Evolutionary conservation across 1,140 invertebrate genomes (phyloP), one percentile per base, ranked within the genome.

Genomic region (Rhyacophila brunnea): DNA sequence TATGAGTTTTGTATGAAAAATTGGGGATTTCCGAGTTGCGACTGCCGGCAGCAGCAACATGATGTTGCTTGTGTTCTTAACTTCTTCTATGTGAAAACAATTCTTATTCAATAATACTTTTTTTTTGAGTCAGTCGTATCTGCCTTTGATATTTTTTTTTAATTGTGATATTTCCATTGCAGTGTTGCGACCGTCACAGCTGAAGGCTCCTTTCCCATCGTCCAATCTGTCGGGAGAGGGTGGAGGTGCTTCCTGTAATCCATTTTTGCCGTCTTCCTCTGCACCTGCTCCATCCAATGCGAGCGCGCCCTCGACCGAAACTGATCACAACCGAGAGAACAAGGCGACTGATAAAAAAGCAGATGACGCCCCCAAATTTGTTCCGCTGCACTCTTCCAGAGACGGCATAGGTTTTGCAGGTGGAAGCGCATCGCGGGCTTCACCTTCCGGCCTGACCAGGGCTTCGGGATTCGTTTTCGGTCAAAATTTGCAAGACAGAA

Each of bases 401-500:
- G 69, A 68, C 1, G 68, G 71, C 20, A 64, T 74, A 9, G 73
- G 74, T 32, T 70, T 70, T 20, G 68, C 67, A 14, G 74, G 66
- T 13, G 62, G 70, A n/a, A 71, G 71, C 3, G 68, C 71, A 34
- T 64, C 71, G 14, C 63, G 71, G 3, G 66, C 63, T 10, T 69
- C 73, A 20, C 59, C 74, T 1, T 61, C 73, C 35, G 67, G 70
- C 6, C 66, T 69, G 49, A 67, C 70, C 10, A 70, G 70, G 23
- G 71, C 74, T 13, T 70, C 81, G 23, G 83, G 83, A 45, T 95
- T 94, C 81, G 87, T 96, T 4, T 96, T 96, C 77, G 93, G 93
- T n/a, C 90, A 94, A 70, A 94, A 94, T 77, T 79, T 96, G 34
- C 88, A 91, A 71, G 91, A 93, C 64, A 81, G 91, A 62, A 92